These are phyloP conservation scores for Podarcis muralis DNA, from an alignment of 2,113 vertebrate genomes.

Conservation along the genomic window DNA sequence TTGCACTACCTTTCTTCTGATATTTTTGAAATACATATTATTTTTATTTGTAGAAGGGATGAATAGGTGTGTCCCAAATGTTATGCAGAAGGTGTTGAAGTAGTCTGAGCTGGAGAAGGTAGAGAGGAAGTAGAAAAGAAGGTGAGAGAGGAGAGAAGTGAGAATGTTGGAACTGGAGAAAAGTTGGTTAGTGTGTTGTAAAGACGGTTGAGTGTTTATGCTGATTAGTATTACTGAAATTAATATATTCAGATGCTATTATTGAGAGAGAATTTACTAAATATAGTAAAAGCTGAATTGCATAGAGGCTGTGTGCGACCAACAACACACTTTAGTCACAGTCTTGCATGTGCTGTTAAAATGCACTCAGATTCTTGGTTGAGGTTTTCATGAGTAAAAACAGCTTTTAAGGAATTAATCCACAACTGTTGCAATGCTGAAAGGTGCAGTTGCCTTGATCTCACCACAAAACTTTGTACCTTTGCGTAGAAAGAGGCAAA, in stretches of 20 bases:
- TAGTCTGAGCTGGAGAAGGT: constrained; percentile 49
- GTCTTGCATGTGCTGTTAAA: neutral
- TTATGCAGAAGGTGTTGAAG: constrained; percentile 50
- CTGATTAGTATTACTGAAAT: constrained; percentile 13
- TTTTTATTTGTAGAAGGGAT: constrained; percentile 43
- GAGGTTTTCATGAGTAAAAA: constrained; percentile 3
- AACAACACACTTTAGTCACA: neutral
- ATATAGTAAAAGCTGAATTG: constrained; percentile 50
- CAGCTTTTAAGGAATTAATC: neutral
- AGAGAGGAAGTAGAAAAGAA: constrained; percentile 76
- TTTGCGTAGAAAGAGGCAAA: constrained; percentile 45
- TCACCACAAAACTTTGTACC: constrained; percentile 16
- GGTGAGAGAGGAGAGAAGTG: constrained; percentile 34
- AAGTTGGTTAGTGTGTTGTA: constrained; percentile 26
- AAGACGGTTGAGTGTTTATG: constrained; percentile 46
- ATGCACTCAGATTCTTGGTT: constrained; percentile 26
- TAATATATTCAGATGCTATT: constrained; percentile 32
- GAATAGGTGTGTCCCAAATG: constrained; percentile 51
- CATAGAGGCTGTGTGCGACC: neutral
- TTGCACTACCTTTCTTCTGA: constrained; percentile 69
- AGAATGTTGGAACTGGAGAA: neutral
- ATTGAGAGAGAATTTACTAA: constrained; percentile 11
- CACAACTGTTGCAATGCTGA: constrained; percentile 16
- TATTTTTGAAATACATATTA: constrained; percentile 48
- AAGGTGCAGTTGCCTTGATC: constrained; percentile 23